Evolutionary conservation across 1,140 invertebrate species (phyloP).

Genomic region (Neodiprion virginianus): DNA sequence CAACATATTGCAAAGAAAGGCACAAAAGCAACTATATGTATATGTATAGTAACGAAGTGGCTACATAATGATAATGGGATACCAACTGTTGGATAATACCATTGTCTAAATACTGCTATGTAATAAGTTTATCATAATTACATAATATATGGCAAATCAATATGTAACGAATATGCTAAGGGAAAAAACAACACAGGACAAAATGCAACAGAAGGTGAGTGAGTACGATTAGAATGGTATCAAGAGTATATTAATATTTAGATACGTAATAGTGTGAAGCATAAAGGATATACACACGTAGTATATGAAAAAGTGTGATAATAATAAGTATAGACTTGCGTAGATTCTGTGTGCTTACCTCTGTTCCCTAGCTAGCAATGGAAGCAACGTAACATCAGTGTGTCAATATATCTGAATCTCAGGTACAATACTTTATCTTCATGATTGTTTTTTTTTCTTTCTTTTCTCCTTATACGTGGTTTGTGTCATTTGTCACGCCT

Average conservation of each 20-base stretch:
- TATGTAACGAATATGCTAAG: constrained; percentile 13
- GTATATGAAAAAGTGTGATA: constrained; percentile 36
- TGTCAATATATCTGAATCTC: constrained; percentile 34
- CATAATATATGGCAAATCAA: constrained; percentile 24
- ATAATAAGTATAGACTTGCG: constrained; percentile 32
- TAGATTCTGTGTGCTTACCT: constrained; percentile 51
- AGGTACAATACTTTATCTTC: not conserved
- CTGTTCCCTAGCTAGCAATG: constrained; percentile 60
- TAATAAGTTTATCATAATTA: constrained; percentile 34
- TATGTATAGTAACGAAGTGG: constrained; percentile 38
- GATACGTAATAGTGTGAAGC: constrained; percentile 32
- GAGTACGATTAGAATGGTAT: not conserved
- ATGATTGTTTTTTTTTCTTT: not conserved
- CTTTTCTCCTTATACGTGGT: too few species aligned
- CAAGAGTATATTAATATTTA: constrained; percentile 25
- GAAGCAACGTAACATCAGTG: constrained; percentile 58
- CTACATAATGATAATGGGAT: constrained; percentile 49
- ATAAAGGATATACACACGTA: constrained; percentile 45
- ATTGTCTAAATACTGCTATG: constrained; percentile 61
- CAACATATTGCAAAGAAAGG: not conserved
- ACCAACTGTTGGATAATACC: constrained; percentile 63
- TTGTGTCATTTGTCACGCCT: too few species aligned
- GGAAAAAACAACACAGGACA: constrained; percentile 23
- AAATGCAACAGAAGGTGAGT: constrained; percentile 6
- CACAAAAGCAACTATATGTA: not conserved